These are phyloP conservation scores for Stylophora pistillata DNA, from an alignment of 64 coral and sea anemone genomes.

Conservation along the genomic window DNA sequence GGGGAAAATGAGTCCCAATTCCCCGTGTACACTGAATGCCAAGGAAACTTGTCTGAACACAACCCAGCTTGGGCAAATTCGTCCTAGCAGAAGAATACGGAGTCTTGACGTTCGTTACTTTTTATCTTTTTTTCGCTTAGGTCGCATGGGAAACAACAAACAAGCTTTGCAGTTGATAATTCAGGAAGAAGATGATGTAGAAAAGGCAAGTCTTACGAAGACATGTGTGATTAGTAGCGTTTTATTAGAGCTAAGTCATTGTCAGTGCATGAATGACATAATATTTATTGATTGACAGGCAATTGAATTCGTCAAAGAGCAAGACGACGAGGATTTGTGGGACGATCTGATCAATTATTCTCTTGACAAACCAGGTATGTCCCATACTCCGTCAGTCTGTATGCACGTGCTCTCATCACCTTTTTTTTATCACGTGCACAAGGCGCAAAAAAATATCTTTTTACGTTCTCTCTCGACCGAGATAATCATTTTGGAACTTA, in stretches of 20 bases:
- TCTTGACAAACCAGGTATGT: constrained; percentile 95
- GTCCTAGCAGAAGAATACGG: too few relatives aligned
- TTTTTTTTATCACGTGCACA: too few relatives aligned
- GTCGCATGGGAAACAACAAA: constrained; percentile 99
- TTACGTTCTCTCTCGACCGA: too few relatives aligned
- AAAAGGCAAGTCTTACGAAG: constrained; percentile 50
- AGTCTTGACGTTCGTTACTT: not conserved
- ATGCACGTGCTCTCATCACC: too few relatives aligned
- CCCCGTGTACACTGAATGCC: too few relatives aligned
- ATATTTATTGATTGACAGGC: constrained; percentile 57
- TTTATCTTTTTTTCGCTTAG: constrained; percentile 15
- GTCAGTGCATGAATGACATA: not conserved
- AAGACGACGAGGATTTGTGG: constrained; percentile 95
- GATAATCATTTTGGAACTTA: too few relatives aligned
- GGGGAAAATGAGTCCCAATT: too few relatives aligned
- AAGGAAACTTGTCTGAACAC: not conserved
- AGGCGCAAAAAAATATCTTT: too few relatives aligned
- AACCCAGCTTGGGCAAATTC: not conserved
- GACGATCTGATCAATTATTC: constrained; percentile 98
- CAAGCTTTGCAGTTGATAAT: constrained; percentile 96
- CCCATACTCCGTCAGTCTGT: too few relatives aligned
- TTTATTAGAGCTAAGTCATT: not conserved
- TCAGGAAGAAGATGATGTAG: constrained; percentile 84
- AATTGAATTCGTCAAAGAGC: constrained; percentile 94
- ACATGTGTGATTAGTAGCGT: not conserved